Evolutionary conservation across 2,113 vertebrate genomes (phyloP), one percentile per base, ranked within the genome.

Genomic region (Tautogolabrus adspersus): DNA sequence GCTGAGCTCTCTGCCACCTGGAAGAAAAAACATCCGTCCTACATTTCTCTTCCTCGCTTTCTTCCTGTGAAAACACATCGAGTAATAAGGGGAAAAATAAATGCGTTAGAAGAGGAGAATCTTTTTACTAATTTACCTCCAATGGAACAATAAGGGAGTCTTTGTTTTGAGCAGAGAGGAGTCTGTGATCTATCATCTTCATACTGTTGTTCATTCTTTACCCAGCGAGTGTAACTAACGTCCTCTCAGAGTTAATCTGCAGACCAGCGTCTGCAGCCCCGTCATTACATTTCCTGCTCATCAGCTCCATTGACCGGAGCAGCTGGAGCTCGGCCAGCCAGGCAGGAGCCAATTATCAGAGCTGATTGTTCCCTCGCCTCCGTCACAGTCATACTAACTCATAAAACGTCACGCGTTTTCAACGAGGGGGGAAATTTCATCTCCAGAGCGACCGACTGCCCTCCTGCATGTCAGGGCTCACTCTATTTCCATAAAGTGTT

Each of bases 201-300:
- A 30, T 22, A 23, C 30, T 16, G 15, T 42, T 64, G 44, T 26
- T 6, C 3, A 47, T 59, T 18, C 26, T 51, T 57, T 42, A 12
- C 8, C 15, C 37, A 3, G 55, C 3, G 0, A 62, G 37, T 21
- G 23, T 65, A 56, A 71, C 66, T 22, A 38, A 21, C 13, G 13
- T 2, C 23, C 1, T 3, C 21, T 6, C 74, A 72, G 40, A 44
- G 34, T 30, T 55, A 21, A 60, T 55, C 47, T 22, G 44, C 21
- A 5, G 46, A 1, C 46, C 21, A 42, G 49, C 6, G 26, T 22
- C 42, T 64, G 47, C 26, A 13, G 46, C 30, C 15, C 47, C 22
- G 40, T 76, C 75, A 60, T 77, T 46, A 66, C 69, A 80, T 80
- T 65, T 78, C 42, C 73, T 75, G 16, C 75, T 71, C 51, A 66